Conservation (phyloP, 2,888 invertebrate species). For the Mallateleia sp. region DNA sequence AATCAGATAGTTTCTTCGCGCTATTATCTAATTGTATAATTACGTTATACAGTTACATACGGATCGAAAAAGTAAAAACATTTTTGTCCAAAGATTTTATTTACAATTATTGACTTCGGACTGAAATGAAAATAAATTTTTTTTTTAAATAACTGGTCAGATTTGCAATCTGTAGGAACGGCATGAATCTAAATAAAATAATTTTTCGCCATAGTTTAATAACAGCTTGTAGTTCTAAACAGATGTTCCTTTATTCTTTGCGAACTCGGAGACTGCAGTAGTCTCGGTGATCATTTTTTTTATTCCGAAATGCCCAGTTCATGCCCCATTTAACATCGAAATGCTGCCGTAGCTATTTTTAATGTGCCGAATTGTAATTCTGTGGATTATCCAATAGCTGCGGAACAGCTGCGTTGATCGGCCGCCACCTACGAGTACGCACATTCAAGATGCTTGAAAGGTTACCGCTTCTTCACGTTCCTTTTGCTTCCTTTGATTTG, state of each 20-base stretch:
- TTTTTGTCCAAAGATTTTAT: too few species aligned
- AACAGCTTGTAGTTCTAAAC: constrained; percentile 59
- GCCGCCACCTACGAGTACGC: constrained; percentile 66
- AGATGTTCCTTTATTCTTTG: constrained; percentile 65
- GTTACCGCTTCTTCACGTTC: constrained; percentile 61
- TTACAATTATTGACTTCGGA: too few species aligned
- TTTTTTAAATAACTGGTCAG: too few species aligned
- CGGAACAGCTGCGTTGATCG: constrained; percentile 75
- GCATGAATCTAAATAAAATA: constrained; percentile 38
- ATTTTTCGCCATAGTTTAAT: constrained; percentile 35
- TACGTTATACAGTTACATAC: background rate
- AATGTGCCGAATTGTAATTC: constrained; percentile 73
- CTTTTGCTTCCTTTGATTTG: constrained; percentile 59
- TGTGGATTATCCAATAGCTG: constrained; percentile 70
- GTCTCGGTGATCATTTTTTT: constrained; percentile 60
- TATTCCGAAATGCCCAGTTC: constrained; percentile 67
- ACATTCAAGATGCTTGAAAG: constrained; percentile 66
- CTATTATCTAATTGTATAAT: background rate
- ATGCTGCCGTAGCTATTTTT: constrained; percentile 59
- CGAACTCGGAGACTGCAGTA: constrained; percentile 52
- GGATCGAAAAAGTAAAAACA: background rate
- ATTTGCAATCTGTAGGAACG: too few species aligned
- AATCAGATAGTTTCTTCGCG: background rate
- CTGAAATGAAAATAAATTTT: too few species aligned
- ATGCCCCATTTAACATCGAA: constrained; percentile 65